These are phyloP conservation scores for Numenius phaeopus DNA, from an alignment of 2,797 vertebrate genomes.

Conservation along the genomic window DNA sequence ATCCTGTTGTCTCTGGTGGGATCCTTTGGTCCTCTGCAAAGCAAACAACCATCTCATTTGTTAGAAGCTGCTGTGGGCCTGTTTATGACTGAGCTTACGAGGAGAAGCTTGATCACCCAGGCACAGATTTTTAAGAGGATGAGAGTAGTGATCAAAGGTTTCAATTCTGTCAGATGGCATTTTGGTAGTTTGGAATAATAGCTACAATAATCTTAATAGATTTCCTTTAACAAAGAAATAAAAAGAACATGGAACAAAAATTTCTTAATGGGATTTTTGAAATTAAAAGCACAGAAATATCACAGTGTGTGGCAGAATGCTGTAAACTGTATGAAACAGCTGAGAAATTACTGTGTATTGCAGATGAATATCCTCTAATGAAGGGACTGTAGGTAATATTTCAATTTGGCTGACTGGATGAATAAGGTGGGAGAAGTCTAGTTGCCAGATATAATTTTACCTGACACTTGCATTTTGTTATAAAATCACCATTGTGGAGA, in stretches of 20 bases:
- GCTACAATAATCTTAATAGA: neutral
- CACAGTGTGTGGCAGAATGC: neutral
- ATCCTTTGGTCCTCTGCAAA: neutral
- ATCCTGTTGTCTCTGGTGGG: neutral
- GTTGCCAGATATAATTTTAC: conserved; percentile 50
- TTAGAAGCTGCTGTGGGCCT: neutral
- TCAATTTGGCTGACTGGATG: conserved; percentile 1
- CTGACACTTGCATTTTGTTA: conserved; percentile 58
- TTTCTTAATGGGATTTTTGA: neutral
- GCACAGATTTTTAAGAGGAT: neutral
- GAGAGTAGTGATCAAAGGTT: neutral
- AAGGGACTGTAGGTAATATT: neutral
- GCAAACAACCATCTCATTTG: neutral
- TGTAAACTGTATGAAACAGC: neutral
- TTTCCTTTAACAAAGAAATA: neutral
- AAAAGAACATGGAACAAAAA: neutral
- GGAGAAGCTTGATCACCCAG: neutral
- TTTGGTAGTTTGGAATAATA: neutral
- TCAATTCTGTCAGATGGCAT: neutral
- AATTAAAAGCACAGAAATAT: neutral
- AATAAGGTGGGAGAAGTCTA: conserved; percentile 19
- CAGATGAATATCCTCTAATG: conserved; percentile 18
- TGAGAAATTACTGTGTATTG: neutral
- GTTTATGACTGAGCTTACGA: neutral
- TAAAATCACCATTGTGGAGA: conserved; percentile 36